phyloP scores from a whole-genome alignment of 2,888 invertebrate genomes.

The Trissoscelio sp. region DNA sequence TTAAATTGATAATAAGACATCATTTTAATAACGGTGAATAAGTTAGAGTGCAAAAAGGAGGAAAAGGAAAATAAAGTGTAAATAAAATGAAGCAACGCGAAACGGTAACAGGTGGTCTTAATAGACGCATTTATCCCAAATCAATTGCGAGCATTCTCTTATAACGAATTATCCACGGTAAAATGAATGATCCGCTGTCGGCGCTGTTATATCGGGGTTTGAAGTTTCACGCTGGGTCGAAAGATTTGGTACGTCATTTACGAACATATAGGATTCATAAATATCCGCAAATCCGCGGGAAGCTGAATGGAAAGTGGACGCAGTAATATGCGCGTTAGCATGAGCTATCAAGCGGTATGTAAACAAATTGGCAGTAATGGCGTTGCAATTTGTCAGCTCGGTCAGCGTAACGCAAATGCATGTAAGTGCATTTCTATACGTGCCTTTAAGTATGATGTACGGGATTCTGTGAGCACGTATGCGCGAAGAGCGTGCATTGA shows the following conservation, averaged over 20 bases:
- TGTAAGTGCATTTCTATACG: constrained; percentile 55
- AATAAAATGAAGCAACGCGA: neutral
- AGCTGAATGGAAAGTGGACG: constrained; percentile 49
- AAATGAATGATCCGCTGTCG: constrained; percentile 50
- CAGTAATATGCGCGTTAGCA: constrained; percentile 42
- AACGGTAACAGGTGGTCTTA: constrained; percentile 25
- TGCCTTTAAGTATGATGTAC: constrained; percentile 62
- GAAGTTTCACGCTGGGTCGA: constrained; percentile 54
- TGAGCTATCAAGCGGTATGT: constrained; percentile 77
- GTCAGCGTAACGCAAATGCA: constrained; percentile 69
- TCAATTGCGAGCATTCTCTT: constrained; percentile 27
- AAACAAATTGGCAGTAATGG: constrained; percentile 82
- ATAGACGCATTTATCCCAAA: constrained; percentile 37
- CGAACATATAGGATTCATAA: constrained; percentile 59
- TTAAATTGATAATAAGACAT: too few relatives aligned
- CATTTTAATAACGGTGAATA: neutral
- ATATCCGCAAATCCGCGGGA: constrained; percentile 58
- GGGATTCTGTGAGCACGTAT: constrained; percentile 63
- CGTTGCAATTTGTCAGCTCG: constrained; percentile 81
- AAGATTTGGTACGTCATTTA: constrained; percentile 61
- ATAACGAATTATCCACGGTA: constrained; percentile 20
- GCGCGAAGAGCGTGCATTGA: constrained; percentile 52
- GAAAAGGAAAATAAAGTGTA: neutral
- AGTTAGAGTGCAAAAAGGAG: too few relatives aligned
- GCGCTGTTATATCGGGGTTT: constrained; percentile 12